Conservation (phyloP, 2,888 invertebrate species). For the Eilema depressum region DNA sequence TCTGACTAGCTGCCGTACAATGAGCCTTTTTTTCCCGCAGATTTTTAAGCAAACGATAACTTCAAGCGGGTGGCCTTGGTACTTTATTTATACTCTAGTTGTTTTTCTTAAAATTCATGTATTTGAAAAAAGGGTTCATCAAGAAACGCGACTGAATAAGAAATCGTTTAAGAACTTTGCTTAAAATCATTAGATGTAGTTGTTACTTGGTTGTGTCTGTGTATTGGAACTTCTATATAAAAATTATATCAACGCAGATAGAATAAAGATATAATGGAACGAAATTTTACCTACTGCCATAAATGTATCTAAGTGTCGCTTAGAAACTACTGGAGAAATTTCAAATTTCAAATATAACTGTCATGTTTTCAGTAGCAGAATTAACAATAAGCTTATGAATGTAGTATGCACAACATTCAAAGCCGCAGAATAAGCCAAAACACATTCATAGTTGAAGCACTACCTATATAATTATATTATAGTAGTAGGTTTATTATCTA, state of each 20-base stretch:
- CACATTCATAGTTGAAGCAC: background rate
- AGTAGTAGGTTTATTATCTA: background rate
- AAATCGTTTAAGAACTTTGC: slow-evolving; percentile 13
- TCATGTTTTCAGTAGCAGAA: background rate
- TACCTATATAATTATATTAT: slow-evolving; percentile 1
- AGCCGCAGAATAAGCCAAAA: slow-evolving; percentile 8
- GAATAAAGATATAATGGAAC: background rate
- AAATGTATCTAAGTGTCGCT: slow-evolving; percentile 7
- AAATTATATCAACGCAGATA: slow-evolving; percentile 8
- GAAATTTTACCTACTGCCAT: slow-evolving; percentile 5
- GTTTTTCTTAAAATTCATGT: background rate
- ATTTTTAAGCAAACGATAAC: slow-evolving; percentile 7
- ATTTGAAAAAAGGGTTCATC: slow-evolving; percentile 24
- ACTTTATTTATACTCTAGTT: background rate
- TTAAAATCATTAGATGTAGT: slow-evolving; percentile 14
- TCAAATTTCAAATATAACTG: background rate
- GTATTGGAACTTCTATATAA: slow-evolving; percentile 11
- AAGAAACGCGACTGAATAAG: slow-evolving; percentile 23
- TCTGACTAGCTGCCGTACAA: slow-evolving; percentile 29
- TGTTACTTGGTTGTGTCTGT: slow-evolving; percentile 19
- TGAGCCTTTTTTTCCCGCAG: slow-evolving; percentile 24
- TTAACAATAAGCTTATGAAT: background rate
- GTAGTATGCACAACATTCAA: background rate
- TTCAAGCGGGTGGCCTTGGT: background rate
- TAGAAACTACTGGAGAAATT: slow-evolving; percentile 15